phyloP scores from a whole-genome alignment of 2,113 vertebrate species.

The Myrmecophaga tridactyla region DNA sequence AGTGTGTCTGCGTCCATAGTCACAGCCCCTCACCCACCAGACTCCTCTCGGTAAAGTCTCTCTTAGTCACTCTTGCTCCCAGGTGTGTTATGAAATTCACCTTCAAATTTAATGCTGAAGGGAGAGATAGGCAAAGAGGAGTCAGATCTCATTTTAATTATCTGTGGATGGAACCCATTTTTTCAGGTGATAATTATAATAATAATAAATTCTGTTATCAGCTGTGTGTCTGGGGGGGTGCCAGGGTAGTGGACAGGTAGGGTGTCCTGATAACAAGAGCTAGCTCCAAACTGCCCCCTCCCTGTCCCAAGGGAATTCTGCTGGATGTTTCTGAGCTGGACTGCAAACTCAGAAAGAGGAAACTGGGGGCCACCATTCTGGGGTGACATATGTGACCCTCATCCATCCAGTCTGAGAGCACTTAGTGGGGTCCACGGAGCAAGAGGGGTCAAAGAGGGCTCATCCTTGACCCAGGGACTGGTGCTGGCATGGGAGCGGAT shows the following conservation, averaged over 20 bases:
- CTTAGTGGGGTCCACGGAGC: neutral
- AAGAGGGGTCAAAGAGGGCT: neutral
- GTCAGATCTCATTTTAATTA: slow-evolving; percentile 76
- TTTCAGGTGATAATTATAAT: slow-evolving; percentile 81
- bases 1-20: fast-evolving
- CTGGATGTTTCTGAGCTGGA: neutral
- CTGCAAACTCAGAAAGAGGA: neutral
- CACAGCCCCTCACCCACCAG: neutral
- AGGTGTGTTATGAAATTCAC: slow-evolving; percentile 64
- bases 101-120: slow-evolving; percentile 68
- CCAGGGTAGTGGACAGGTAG: neutral
- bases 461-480: no score
- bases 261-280: slow-evolving; percentile 34
- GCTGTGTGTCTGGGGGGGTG: neutral
- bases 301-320: slow-evolving; percentile 42
- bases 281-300: slow-evolving; percentile 10
- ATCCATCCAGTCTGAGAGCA: neutral
- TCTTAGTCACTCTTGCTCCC: neutral
- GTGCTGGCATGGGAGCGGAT: neutral
- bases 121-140: slow-evolving; percentile 64
- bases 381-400: neutral
- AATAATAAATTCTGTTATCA: slow-evolving; percentile 83
- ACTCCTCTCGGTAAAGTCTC: neutral
- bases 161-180: slow-evolving; percentile 79
- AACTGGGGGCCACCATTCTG: neutral